Evolutionary conservation across 2,888 invertebrate species (phyloP), one percentile per base, ranked within the genome.

Genomic region (Drosophila mimetica): DNA sequence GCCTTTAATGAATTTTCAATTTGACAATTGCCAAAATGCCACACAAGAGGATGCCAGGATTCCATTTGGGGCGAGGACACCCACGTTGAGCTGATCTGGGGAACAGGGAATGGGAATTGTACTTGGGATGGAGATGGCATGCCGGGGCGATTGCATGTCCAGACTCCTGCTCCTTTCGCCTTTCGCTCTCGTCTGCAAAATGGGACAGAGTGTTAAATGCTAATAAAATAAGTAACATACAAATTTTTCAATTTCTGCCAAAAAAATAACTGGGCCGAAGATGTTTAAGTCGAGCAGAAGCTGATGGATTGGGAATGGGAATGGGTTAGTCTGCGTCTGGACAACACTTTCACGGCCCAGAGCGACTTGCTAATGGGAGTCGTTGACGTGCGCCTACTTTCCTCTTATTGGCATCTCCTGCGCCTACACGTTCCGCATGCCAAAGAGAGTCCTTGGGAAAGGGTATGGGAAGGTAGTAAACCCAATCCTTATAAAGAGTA

Each of bases 1-100:
- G 84, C 75, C 83, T 90, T 89, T 89, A 89, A 89, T 89, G 88
- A 90, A 89, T 89, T 90, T 90, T 83, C 86, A 89, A 89, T 79
- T 80, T 82, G 82, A 83, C 86, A 89, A 86, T 85, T 83, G 81
- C 73, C 70, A 74, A 77, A 86, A 80, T 77, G 74, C 75, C 74
- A 69, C 87, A 79, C 85, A 78, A 71, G 75, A 64, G 64, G n/a
- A n/a, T n/a, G 44, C 25, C 28, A n/a, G 36, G 18, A 65, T 58
- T 63, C 72, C 37, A 57, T 66, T 44, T 34, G 57, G 34, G 58
- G 20, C 57, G 63, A 46, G 79, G 55, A 76, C 75, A 78, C 89
- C 88, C 86, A 80, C 77, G 54, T 52, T 34, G 30, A 37, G 3
- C 32, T 20, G 37, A 46, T 42, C 6, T 32, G 36, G 42, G 9